Evolutionary conservation across 37 sponge, comb jelly and placozoan species (phyloP), one percentile per base, ranked within the genome.

Genomic region (Crambe crambe): DNA sequence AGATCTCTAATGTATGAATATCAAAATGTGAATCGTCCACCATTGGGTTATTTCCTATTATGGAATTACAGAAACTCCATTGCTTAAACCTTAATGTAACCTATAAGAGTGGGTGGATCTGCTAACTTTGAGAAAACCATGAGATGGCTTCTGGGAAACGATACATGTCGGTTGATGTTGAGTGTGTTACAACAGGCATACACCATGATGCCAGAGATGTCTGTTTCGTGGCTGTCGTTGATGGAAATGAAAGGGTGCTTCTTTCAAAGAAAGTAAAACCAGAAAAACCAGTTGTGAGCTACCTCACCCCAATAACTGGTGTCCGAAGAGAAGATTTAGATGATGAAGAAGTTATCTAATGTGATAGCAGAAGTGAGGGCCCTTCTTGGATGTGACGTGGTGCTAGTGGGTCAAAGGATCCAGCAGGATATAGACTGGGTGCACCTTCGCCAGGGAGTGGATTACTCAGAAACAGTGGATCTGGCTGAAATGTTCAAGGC

Each of bases 221-320:
- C 31, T 68, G 71, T 31, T 39, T 31, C 21, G 78, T 85, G 20
- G 77, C 78, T 58, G 72, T 85, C 18, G 72, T 85, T 38, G 85
- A 76, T 37, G 35, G 59, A 39, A 32, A 77, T 61, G 78, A 83
- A 30, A 56, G 54, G 20, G 57, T 74, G 0, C 30, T 85, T 8
- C 70, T 76, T 17, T 68, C 76, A n/a, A 72, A 54, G 36, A 51
- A 32, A 8, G 77, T 84, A 4, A 84, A 68, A 67, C 69, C 61
- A 27, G 77, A 76, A 6, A 54, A 66, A 35, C 60, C 77, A 22
- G 31, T 84, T 4, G 43, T 76, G 36, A 76, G 72, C 72, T 85
- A 85, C 78, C 85, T 85, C 39, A 85, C 85, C 1, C 84, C 77
- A 15, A 37, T 84, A 20, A 77, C 85, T 27, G 85, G 85, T 5